Conservation (phyloP, 1,140 invertebrate genomes). For the Euwallacea similis region DNA sequence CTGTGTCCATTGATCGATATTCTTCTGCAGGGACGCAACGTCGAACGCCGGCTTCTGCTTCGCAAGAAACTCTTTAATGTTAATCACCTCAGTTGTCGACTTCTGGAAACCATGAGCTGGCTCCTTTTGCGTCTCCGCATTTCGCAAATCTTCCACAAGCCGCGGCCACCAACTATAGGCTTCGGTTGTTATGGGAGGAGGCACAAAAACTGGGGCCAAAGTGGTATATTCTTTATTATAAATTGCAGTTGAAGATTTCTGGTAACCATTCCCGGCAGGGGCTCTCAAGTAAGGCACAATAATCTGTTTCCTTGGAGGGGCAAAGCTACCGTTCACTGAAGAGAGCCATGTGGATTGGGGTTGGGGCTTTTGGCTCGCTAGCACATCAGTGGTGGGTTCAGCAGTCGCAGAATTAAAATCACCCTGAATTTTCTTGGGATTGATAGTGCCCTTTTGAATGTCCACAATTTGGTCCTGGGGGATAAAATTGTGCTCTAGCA, state of each 20-base stretch:
- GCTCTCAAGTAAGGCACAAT: conserved; percentile 73
- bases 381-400: background rate
- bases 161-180: conserved; percentile 43
- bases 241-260: conserved; percentile 3
- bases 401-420: background rate
- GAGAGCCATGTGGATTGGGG: conserved; percentile 34
- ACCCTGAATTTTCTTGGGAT: conserved; percentile 1
- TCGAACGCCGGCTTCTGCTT: conserved; percentile 14
- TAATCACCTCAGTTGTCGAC: conserved; percentile 41
- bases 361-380: background rate
- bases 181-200: conserved; percentile 41
- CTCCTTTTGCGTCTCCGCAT: conserved; percentile 27
- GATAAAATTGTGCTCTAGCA: conserved; percentile 34
- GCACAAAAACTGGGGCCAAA: conserved; percentile 43
- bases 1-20: conserved; percentile 82
- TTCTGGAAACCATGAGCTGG: conserved; percentile 17
- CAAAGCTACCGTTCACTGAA: conserved; percentile 37
- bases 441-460: conserved; percentile 8
- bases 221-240: conserved; percentile 38
- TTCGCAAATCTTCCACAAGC: conserved; percentile 37
- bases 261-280: conserved; percentile 48
- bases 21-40: conserved; percentile 68
- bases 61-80: conserved; percentile 46
- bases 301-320: conserved; percentile 67
- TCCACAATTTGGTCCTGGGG: conserved; percentile 17